Evolutionary conservation across 2,797 vertebrate genomes (phyloP).

Genomic region (Poliocrania exsul): DNA sequence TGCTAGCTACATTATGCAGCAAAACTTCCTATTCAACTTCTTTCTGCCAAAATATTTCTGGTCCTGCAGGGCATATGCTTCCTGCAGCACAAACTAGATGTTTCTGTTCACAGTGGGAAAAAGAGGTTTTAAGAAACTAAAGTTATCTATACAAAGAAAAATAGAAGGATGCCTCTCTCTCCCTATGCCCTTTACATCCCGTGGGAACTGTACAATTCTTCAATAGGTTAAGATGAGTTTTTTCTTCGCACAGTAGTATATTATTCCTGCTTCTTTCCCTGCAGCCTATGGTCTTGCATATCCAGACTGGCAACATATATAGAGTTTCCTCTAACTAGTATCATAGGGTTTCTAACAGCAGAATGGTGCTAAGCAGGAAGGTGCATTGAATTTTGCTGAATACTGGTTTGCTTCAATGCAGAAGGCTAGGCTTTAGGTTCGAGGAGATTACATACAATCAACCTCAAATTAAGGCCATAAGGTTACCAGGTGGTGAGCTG

Average conservation of each 20-base stretch:
- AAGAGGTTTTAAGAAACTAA: neutral
- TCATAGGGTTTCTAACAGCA: neutral
- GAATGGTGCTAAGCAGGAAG: neutral
- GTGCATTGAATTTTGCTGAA: neutral
- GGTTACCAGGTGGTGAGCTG: neutral
- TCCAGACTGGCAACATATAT: neutral
- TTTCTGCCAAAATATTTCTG: neutral
- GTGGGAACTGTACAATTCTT: neutral
- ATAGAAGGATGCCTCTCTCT: neutral
- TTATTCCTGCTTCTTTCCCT: neutral
- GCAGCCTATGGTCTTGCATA: neutral
- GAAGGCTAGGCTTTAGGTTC: neutral
- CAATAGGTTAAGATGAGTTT: neutral
- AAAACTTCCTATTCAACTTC: neutral
- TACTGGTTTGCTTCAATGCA: neutral
- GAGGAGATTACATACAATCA: constrained; percentile 17
- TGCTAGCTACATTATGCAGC: neutral
- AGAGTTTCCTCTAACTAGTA: neutral
- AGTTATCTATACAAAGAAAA: neutral
- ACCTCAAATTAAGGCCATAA: constrained; percentile 22
- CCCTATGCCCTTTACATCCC: neutral
- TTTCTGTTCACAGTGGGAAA: neutral
- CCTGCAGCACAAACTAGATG: neutral
- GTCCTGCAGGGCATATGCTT: neutral
- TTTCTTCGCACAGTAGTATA: neutral